phyloP scores from a whole-genome alignment of 1,140 invertebrate species.

The Platorchestia sp. region DNA sequence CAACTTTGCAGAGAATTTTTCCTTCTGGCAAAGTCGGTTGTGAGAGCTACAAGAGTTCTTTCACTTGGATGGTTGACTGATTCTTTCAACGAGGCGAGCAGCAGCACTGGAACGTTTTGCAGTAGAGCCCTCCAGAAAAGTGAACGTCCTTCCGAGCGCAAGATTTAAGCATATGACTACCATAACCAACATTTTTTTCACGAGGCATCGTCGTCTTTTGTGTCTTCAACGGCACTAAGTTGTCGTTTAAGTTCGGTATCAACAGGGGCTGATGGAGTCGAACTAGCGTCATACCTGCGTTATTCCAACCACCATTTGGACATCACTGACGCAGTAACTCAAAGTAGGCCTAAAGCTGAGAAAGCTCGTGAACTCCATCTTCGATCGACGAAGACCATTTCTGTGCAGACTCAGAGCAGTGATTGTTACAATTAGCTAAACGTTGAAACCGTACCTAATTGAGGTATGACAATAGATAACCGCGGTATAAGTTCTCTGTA shows the following conservation, averaged over 20 bases:
- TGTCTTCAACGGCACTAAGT: not conserved
- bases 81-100: not conserved
- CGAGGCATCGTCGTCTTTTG: not conserved
- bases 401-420: not conserved
- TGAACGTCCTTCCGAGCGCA: not conserved
- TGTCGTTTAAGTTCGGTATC: not conserved
- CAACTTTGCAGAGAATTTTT: not conserved
- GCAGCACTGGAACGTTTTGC: not conserved
- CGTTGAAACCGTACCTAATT: not conserved
- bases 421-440: not conserved
- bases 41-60: not conserved
- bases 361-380: not conserved
- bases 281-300: not conserved
- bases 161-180: not conserved
- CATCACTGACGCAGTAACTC: not conserved
- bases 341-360: not conserved
- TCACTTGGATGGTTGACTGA: conserved; percentile 1
- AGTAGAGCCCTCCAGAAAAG: not conserved
- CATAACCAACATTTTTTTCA: not conserved
- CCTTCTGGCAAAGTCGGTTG: conserved; percentile 25
- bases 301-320: not conserved
- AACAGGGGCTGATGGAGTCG: not conserved
- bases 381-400: not conserved
- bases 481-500: not conserved
- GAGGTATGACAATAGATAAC: not conserved